Conservation (phyloP, 2,113 vertebrate species). For the Aspidoscelis tigris region DNA sequence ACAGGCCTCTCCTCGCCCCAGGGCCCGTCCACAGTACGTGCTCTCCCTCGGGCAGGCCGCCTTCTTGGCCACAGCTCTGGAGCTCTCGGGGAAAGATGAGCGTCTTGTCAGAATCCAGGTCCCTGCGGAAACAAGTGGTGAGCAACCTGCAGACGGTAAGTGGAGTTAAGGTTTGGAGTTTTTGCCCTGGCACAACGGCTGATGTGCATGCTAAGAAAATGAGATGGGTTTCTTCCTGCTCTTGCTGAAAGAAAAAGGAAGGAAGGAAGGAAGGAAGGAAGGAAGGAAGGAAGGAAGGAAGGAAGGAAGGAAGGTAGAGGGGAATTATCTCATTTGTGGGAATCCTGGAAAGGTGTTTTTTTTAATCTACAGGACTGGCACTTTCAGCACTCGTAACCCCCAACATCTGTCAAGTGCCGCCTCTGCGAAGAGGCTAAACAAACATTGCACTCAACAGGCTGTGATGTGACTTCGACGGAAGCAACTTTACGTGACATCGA, state of each 20-base stretch:
- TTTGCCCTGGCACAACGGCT: neutral
- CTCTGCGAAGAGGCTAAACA: neutral
- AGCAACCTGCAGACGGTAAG: conserved; percentile 61
- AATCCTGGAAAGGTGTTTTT: no score
- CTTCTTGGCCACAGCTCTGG: neutral
- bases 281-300: no score
- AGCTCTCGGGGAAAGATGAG: conserved; percentile 41
- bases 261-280: no score
- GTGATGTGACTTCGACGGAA: no score
- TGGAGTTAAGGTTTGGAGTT: neutral
- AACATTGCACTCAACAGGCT: neutral
- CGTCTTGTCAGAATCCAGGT: conserved; percentile 58
- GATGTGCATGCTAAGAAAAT: no score
- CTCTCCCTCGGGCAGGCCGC: neutral
- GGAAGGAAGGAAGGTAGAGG: no score
- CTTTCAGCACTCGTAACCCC: no score
- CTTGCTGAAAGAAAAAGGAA: neutral
- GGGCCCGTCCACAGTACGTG: neutral
- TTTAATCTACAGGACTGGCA: no score
- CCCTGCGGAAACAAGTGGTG: conserved; percentile 57
- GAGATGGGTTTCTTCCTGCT: neutral
- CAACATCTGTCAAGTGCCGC: no score
- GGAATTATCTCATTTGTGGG: no score
- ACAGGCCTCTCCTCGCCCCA: neutral
- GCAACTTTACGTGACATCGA: neutral